Evolutionary conservation across 2,888 invertebrate species (phyloP).

Genomic region (Lasioglossum pauxillum): DNA sequence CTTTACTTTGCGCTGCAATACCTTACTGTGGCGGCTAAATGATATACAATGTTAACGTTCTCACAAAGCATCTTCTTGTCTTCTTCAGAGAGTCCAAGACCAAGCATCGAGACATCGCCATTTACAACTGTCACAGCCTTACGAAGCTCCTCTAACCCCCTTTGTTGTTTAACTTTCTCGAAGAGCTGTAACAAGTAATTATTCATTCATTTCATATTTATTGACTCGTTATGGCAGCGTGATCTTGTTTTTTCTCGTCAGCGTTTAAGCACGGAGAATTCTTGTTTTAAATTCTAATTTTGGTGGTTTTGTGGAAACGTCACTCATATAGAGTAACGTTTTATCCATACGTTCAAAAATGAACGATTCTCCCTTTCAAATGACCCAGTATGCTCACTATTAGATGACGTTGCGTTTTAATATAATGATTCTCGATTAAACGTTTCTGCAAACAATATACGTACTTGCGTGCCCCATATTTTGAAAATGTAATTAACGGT

Average conservation of each 20-base stretch:
- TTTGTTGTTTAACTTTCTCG: conserved; percentile 88
- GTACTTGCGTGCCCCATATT: not conserved
- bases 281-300: not conserved
- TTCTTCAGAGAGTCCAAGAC: conserved; percentile 89
- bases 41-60: conserved; percentile 94
- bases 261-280: not conserved
- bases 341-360: not conserved
- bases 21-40: conserved; percentile 86
- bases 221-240: no score
- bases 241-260: no score
- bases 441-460: not conserved
- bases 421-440: not conserved
- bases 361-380: not conserved
- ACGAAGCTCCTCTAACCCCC: conserved; percentile 88
- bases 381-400: not conserved
- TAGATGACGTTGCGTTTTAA: not conserved
- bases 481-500: not conserved
- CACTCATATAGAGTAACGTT: not conserved
- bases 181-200: conserved; percentile 88
- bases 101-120: conserved; percentile 90
- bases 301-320: no score
- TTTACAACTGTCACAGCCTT: conserved; percentile 89
- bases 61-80: conserved; percentile 88
- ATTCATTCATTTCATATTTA: not conserved
- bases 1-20: conserved; percentile 44